Conservation (phyloP, 2,888 invertebrate genomes). For the Drosophila diplacantha region DNA sequence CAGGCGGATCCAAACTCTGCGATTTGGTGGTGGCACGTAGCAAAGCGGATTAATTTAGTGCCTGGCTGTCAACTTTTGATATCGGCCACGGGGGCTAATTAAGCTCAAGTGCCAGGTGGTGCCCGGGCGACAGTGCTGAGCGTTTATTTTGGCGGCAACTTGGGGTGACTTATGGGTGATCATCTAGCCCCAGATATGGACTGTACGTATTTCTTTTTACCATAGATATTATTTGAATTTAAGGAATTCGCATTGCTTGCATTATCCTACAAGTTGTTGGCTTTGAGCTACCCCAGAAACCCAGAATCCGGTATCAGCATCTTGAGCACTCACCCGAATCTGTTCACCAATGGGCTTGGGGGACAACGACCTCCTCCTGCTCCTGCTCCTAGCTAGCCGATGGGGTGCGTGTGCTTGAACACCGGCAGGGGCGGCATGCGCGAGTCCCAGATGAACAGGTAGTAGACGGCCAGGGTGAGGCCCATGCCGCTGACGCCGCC, state of each 20-base stretch:
- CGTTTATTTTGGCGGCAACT: background rate
- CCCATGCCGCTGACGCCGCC: conserved; percentile 76
- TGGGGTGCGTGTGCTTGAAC: conserved; percentile 74
- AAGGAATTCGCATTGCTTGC: background rate
- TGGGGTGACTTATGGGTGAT: background rate
- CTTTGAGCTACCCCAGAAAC: background rate
- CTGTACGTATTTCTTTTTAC: background rate
- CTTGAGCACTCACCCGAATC: conserved; percentile 47
- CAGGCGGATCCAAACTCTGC: conserved; percentile 42
- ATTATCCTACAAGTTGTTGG: background rate
- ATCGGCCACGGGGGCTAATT: conserved; percentile 34
- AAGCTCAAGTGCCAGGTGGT: conserved; percentile 27
- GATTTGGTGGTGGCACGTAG: conserved; percentile 56
- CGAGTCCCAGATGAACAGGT: conserved; percentile 77
- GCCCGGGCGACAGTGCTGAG: conserved; percentile 2
- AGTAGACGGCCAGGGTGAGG: conserved; percentile 74
- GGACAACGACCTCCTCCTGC: background rate
- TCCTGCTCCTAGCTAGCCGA: conserved; percentile 62
- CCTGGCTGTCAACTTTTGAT: conserved; percentile 66
- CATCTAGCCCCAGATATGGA: background rate
- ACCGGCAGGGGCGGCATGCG: conserved; percentile 76
- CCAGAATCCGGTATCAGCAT: too few relatives aligned
- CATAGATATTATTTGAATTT: background rate
- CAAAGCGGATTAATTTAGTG: conserved; percentile 72
- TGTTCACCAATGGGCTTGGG: conserved; percentile 8